These are phyloP conservation scores for Phoxinus phoxinus DNA, from an alignment of 2,113 vertebrate genomes.

Conservation along the genomic window DNA sequence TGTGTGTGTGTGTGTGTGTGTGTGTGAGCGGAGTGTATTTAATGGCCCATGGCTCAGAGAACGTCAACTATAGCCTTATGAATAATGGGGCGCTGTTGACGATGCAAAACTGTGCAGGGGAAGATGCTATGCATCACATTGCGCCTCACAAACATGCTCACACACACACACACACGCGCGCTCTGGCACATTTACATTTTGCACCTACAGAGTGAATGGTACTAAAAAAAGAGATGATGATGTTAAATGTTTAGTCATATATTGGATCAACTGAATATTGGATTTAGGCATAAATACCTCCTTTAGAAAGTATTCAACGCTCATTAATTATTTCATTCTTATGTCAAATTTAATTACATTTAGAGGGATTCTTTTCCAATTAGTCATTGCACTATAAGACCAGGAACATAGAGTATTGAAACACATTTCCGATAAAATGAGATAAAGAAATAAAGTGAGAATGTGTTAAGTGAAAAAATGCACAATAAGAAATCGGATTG, in stretches of 20 bases:
- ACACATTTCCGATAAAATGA: not conserved
- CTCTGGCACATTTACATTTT: not conserved
- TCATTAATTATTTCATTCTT: not conserved
- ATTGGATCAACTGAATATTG: not conserved
- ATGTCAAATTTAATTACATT: not conserved
- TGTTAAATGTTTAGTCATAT: not conserved
- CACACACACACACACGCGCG: not conserved
- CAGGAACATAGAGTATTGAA: not conserved
- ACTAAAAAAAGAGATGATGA: not conserved
- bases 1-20: not conserved
- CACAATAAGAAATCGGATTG: not conserved
- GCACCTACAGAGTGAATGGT: not conserved
- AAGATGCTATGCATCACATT: constrained; percentile 46
- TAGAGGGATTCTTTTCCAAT: not conserved
- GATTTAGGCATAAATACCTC: not conserved
- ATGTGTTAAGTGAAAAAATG: too few relatives aligned
- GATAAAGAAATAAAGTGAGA: not conserved
- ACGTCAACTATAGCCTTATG: constrained; percentile 52
- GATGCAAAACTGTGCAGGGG: constrained; percentile 47
- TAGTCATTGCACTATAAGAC: not conserved
- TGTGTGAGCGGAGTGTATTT: constrained; percentile 24
- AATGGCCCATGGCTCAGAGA: constrained; percentile 55
- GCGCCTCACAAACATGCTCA: constrained; percentile 12
- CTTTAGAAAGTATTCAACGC: not conserved
- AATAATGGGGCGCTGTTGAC: constrained; percentile 57